Base-by-base conservation (phyloP, 2,797 vertebrate species). In the Lates japonicus region DNA sequence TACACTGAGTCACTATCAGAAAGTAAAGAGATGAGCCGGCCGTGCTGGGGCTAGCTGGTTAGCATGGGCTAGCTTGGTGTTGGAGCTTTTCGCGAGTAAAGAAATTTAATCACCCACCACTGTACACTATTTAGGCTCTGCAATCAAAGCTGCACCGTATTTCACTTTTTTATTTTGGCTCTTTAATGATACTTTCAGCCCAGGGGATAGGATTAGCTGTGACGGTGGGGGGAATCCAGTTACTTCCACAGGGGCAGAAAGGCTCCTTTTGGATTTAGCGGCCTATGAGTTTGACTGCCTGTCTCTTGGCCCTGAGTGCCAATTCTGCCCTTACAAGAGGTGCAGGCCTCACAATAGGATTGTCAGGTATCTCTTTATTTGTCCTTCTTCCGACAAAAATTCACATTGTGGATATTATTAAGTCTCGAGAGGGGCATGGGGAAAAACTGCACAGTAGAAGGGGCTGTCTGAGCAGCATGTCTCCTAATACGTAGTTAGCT, bases 191-290 rank as follows among this genome's bases (percentile, higher is more conserved):
- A 80, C 76, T 80, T 73, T 75, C 11, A 80, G 80, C 86, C 81
- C 78, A 75, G 70, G 68, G 76, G 82, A 90, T 64, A 58, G 83
- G 88, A 93, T 93, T 91, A 91, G 72, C 82, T 42, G 78, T 76
- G 81, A 90, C 37, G 39, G 46, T 55, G 39, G 76, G 74, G 41
- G 68, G 84, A 88, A 90, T 91, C 79, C 70, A 82, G 81, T 90
- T 83, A 85, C 81, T 84, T 76, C 72, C 64, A 74, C 52, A 57
- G 44, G 70, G 68, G 73, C 69, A 79, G 70, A 84, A 80, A 84
- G 62, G 55, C 66, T 64, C 66, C 22, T 63, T 81, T 63, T 59
- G 70, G 78, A 81, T 76, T 81, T 76, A 73, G 61, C 61, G 22
- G 54, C 49, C 46, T 22, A 41, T 42, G n/a, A 29, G 62, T 41